A percentile compares a stretch with the other conserved stretches of the same genome.
These are phyloP conservation scores for Cepaea hortensis DNA, from an alignment of 2,888 invertebrate genomes.

Conservation along the genomic window DNA sequence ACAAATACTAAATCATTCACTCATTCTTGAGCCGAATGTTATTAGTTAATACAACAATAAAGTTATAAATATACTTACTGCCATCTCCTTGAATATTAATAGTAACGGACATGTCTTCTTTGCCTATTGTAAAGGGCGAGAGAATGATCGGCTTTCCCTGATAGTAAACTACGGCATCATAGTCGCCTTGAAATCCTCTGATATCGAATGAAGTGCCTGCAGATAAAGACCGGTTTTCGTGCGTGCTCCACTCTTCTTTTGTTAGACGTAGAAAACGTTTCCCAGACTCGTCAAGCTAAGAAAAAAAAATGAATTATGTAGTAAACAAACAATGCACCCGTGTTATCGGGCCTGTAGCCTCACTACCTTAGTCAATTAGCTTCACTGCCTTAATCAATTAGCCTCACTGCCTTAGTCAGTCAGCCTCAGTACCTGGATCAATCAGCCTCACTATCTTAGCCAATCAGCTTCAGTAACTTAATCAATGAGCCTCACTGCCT, in stretches of 20 bases:
- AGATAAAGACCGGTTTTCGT: constrained; percentile 46
- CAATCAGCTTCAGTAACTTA: too few relatives aligned
- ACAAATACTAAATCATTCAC: too few relatives aligned
- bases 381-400: too few relatives aligned
- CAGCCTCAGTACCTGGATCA: too few relatives aligned
- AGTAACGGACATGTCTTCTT: constrained; percentile 28
- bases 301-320: background rate
- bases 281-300: constrained; percentile 54
- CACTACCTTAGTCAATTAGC: too few relatives aligned
- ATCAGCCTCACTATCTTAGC: too few relatives aligned
- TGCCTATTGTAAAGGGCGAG: constrained; percentile 47
- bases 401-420: too few relatives aligned
- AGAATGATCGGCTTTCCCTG: constrained; percentile 41
- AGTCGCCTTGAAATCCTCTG: constrained; percentile 56
- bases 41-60: background rate
- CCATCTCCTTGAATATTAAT: constrained; percentile 34
- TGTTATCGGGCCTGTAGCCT: too few relatives aligned
- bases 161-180: constrained; percentile 53
- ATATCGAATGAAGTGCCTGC: constrained; percentile 47
- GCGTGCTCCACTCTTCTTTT: constrained; percentile 56
- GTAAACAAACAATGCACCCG: background rate
- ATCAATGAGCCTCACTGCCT: too few relatives aligned
- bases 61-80: constrained; percentile 9
- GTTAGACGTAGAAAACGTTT: constrained; percentile 51
- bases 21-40: too few relatives aligned